Base-by-base conservation (phyloP, 1,140 invertebrate species). In the Drosophila quadrilineata region DNA sequence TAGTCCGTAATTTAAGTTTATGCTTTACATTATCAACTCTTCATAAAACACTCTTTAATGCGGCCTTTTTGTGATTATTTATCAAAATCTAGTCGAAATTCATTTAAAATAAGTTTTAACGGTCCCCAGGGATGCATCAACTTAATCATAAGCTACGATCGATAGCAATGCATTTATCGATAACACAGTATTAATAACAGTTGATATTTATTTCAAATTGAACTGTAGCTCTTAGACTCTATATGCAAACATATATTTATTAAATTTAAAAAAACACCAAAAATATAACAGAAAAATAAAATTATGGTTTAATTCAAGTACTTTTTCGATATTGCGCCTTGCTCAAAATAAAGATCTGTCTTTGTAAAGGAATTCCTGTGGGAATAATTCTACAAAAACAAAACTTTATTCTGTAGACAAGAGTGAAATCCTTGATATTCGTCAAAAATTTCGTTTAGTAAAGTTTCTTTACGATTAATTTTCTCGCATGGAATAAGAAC, bases 21-120 rank as follows among this genome's bases (percentile, higher is more conserved):
- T 43, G 35, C 54, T 29, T 50, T 46, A 3, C 24, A 24, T 35
- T 31, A 48, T 52, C n/a, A 12, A 66, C 19, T 66, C n/a, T n/a
- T n/a, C n/a, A n/a, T 53, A 50, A 29, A 36, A 38, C 26, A 52
- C 38, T 49, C 28, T 65, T 60, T 6, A 60, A 45, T 66, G 63
- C 63, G 63, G 63, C 63, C 63, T 66, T 66, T 56, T 66, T 66
- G 63, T 66, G 63, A 66, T 66, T 65, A 16, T 54, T 45, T 57
- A 53, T 31, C 63, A 53, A 66, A 66, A 66, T 66, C 63, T 66
- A 66, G 63, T 60, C 63, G 52, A 66, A 66, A 66, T 66, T 64
- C 48, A 60, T 28, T 35, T 38, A 46, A 4, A 9, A 14, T 10
- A 31, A 19, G 29, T 22, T 33, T 45, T 12, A 14, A 21, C 14